Conservation (phyloP, 2,797 vertebrate genomes). For the Helostoma temminkii region DNA sequence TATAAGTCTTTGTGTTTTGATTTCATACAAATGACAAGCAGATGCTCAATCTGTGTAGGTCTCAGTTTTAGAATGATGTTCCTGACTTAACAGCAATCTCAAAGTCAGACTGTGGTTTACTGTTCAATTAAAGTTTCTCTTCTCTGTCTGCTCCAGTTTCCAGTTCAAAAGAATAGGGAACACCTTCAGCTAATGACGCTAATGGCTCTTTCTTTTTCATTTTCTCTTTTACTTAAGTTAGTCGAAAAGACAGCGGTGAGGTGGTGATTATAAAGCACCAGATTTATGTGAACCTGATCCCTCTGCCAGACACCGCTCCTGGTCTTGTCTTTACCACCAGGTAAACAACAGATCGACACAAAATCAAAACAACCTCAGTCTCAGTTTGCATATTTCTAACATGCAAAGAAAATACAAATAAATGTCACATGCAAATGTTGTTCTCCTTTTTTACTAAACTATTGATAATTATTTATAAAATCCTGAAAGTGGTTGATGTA, state of each 20-base stretch:
- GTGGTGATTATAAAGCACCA: constrained; percentile 80
- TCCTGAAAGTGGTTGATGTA: no score
- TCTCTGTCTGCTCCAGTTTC: background rate
- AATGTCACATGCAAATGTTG: no score
- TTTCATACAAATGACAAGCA: background rate
- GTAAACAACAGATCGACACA: constrained; percentile 35
- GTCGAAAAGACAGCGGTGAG: constrained; percentile 73
- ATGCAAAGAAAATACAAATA: no score
- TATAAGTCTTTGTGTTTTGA: background rate
- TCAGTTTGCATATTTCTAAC: no score
- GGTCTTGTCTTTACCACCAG: constrained; percentile 74
- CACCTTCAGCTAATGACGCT: background rate
- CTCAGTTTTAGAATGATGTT: background rate
- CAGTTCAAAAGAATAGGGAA: background rate
- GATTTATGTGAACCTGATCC: constrained; percentile 72
- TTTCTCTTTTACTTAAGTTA: constrained; percentile 51
- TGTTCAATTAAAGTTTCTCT: background rate
- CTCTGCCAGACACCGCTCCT: constrained; percentile 23
- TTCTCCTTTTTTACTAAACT: no score
- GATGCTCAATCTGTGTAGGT: background rate
- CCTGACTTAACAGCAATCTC: background rate
- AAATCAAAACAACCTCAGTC: no score
- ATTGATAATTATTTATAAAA: no score
- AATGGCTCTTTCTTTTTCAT: background rate
- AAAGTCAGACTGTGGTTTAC: background rate